These are phyloP conservation scores for Minunthozetes semirufus DNA, from an alignment of 2,888 invertebrate genomes.

Conservation along the genomic window DNA sequence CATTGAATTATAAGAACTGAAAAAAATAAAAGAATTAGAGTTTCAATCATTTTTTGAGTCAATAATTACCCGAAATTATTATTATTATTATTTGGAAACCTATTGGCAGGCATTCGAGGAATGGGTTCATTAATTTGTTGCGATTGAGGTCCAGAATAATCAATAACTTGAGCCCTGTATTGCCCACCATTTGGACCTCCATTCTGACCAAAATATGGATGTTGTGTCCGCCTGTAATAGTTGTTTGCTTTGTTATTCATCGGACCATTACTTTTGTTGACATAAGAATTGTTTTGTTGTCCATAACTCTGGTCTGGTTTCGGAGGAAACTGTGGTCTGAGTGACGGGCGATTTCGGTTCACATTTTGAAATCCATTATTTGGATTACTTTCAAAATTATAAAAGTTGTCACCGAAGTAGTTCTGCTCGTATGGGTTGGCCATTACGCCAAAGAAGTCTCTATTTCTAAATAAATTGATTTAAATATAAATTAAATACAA, in stretches of 20 bases:
- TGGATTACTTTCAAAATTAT: background rate
- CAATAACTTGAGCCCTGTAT: slow-evolving; percentile 10
- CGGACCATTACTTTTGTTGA: background rate
- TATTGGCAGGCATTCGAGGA: background rate
- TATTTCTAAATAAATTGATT: background rate
- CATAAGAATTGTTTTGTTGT: background rate
- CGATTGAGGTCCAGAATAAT: background rate
- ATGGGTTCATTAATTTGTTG: background rate
- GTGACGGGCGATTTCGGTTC: background rate
- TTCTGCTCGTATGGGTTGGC: background rate
- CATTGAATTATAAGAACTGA: background rate
- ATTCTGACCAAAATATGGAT: background rate
- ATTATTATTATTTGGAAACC: background rate
- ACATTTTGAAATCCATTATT: background rate
- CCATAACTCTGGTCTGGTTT: background rate
- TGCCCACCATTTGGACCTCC: background rate
- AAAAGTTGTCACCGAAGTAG: background rate
- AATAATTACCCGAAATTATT: background rate
- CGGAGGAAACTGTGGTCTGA: background rate
- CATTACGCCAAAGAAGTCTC: background rate
- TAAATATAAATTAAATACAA: background rate
- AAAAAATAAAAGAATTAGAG: background rate
- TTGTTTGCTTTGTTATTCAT: background rate
- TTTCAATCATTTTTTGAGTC: too few species aligned
- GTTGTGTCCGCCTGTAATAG: background rate